phyloP scores from a whole-genome alignment of 2,797 vertebrate genomes.

The Sebastes vulpes region DNA sequence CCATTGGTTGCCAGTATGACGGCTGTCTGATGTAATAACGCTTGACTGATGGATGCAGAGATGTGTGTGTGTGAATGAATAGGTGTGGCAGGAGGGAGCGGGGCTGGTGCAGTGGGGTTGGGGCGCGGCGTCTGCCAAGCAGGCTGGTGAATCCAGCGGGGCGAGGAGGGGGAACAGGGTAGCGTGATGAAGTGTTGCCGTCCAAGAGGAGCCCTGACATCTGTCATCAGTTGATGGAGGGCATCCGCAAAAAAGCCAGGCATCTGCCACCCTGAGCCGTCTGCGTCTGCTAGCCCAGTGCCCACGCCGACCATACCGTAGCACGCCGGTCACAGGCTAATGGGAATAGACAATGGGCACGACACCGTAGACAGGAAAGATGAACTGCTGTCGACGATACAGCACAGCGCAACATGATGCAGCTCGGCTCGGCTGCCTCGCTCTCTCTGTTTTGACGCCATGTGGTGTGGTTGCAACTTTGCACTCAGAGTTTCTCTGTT shows the following conservation, averaged over 20 bases:
- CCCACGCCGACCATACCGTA: conserved; percentile 34
- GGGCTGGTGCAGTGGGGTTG: conserved; percentile 60
- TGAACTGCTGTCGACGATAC: conserved; percentile 71
- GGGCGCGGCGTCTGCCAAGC: conserved; percentile 72
- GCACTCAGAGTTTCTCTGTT: conserved; percentile 19
- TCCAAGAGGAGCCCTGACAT: conserved; percentile 87
- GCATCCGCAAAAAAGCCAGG: conserved; percentile 81
- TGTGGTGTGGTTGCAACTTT: conserved; percentile 45
- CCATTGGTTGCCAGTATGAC: conserved; percentile 84
- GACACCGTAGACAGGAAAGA: conserved; percentile 71
- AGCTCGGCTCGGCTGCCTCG: conserved; percentile 16
- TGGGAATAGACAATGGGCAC: conserved; percentile 84
- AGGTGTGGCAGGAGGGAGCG: conserved; percentile 69
- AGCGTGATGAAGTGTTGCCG: conserved; percentile 83
- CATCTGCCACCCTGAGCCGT: conserved; percentile 85
- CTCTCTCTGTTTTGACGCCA: conserved; percentile 31
- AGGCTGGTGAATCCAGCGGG: conserved; percentile 76
- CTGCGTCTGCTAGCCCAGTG: conserved; percentile 69
- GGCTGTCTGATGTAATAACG: conserved; percentile 87
- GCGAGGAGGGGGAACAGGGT: conserved; percentile 71
- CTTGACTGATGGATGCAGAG: conserved; percentile 85
- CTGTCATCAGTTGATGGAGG: conserved; percentile 88
- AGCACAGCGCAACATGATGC: conserved; percentile 44
- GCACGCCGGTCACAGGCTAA: conserved; percentile 77
- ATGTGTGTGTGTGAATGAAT: conserved; percentile 49